Evolutionary conservation across 2,888 invertebrate species (phyloP).

Genomic region (Thelaira solivaga): DNA sequence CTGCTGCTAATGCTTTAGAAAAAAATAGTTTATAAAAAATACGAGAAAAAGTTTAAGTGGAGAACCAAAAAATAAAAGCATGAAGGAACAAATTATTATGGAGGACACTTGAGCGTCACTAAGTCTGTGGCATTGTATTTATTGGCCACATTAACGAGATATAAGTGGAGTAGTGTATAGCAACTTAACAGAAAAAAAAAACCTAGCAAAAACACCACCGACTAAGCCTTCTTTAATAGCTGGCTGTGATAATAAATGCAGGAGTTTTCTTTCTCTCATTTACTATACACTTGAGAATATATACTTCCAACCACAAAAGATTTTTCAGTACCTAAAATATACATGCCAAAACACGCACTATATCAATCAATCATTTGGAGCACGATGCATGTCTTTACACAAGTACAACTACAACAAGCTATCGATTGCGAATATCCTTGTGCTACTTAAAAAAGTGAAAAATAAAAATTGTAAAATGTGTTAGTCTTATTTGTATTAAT

Average conservation of each 20-base stretch:
- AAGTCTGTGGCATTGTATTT: slow-evolving; percentile 62
- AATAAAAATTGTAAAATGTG: neutral
- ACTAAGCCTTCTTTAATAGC: slow-evolving; percentile 19
- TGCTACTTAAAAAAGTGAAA: neutral
- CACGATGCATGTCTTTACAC: neutral
- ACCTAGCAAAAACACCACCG: neutral
- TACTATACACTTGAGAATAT: neutral
- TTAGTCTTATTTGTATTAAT: slow-evolving; percentile 29
- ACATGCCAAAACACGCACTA: slow-evolving; percentile 49
- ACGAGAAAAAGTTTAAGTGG: slow-evolving; percentile 41
- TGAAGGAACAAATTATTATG: slow-evolving; percentile 47
- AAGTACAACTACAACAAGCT: no score
- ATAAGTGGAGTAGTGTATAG: slow-evolving; percentile 45
- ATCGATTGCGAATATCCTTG: slow-evolving; percentile 41
- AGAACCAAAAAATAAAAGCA: slow-evolving; percentile 10
- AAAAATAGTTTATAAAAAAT: slow-evolving; percentile 32
- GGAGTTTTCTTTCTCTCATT: neutral
- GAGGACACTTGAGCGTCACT: slow-evolving; percentile 58
- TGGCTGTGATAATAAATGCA: neutral
- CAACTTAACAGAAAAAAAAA: no score
- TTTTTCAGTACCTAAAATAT: neutral
- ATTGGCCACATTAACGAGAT: slow-evolving; percentile 62
- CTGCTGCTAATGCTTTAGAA: slow-evolving; percentile 14
- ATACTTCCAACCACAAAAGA: neutral
- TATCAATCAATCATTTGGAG: slow-evolving; percentile 61